phyloP scores from a whole-genome alignment of 2,113 vertebrate species.

The Festucalex cinctus region DNA sequence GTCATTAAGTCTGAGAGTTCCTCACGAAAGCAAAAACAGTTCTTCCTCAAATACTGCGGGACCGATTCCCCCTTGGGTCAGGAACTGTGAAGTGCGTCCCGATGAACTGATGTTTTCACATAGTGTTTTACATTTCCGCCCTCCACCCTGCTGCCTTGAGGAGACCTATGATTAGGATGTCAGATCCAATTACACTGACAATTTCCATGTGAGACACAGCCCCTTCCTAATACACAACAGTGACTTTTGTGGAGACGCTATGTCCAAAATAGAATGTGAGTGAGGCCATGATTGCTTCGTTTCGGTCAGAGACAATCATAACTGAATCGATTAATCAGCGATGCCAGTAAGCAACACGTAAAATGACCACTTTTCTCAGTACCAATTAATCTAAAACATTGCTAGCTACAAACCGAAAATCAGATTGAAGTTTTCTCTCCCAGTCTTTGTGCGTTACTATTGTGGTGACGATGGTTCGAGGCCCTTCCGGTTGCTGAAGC shows the following conservation, averaged over 20 bases:
- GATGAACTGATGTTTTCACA: slow-evolving; percentile 22
- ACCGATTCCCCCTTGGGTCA: not conserved
- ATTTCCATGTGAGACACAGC: slow-evolving; percentile 47
- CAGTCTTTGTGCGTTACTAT: no score
- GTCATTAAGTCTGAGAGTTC: slow-evolving; percentile 14
- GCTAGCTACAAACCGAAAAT: not conserved
- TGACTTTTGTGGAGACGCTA: slow-evolving; percentile 21
- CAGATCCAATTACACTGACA: slow-evolving; percentile 61
- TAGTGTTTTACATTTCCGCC: slow-evolving; percentile 31
- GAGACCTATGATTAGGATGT: slow-evolving; percentile 57
- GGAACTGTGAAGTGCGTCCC: slow-evolving; percentile 20
- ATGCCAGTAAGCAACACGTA: not conserved
- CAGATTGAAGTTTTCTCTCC: no score
- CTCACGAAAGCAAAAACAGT: not conserved
- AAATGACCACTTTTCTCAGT: not conserved
- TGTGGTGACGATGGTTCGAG: no score
- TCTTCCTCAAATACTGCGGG: not conserved
- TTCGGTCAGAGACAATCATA: slow-evolving; percentile 31
- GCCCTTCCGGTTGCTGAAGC: no score
- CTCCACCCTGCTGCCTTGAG: slow-evolving; percentile 43
- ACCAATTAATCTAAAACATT: not conserved
- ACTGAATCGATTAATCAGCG: slow-evolving; percentile 3
- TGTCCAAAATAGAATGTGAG: slow-evolving; percentile 20
- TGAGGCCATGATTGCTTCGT: slow-evolving; percentile 15
- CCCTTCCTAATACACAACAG: slow-evolving; percentile 49